Conservation (phyloP, 2,888 invertebrate species). For the Cheilosia impressa region DNA sequence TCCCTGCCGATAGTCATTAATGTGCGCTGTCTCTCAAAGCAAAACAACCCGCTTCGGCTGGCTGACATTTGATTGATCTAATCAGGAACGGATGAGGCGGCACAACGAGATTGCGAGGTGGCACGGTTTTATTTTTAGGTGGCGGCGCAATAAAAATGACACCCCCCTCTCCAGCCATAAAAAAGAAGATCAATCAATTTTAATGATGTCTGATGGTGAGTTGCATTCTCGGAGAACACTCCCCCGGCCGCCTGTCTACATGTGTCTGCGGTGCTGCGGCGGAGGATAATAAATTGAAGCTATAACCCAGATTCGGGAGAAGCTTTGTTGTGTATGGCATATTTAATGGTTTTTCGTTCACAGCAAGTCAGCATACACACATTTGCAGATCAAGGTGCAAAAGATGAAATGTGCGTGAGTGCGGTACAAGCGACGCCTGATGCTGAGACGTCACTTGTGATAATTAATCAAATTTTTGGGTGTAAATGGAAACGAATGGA, state of each 20-base stretch:
- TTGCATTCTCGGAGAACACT: slow-evolving; percentile 1
- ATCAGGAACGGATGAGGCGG: slow-evolving; percentile 40
- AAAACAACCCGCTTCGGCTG: slow-evolving; percentile 24
- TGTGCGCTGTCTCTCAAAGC: slow-evolving; percentile 34
- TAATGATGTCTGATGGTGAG: slow-evolving; percentile 67
- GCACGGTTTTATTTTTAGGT: slow-evolving; percentile 16
- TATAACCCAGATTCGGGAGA: slow-evolving; percentile 25
- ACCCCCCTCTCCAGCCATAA: slow-evolving; percentile 11
- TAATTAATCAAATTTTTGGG: slow-evolving; percentile 52
- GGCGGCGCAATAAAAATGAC: slow-evolving; percentile 54
- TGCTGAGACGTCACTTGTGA: slow-evolving; percentile 44
- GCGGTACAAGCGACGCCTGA: slow-evolving; percentile 18
- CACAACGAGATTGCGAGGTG: slow-evolving; percentile 1
- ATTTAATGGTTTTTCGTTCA: slow-evolving; percentile 40
- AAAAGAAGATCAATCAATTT: slow-evolving; percentile 71
- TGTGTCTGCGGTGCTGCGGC: background rate
- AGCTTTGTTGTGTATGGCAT: slow-evolving; percentile 43
- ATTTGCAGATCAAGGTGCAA: slow-evolving; percentile 51
- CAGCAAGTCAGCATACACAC: slow-evolving; percentile 25
- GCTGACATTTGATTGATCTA: slow-evolving; percentile 69
- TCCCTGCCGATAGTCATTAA: slow-evolving; percentile 40
- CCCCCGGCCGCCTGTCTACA: background rate
- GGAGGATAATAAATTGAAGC: slow-evolving; percentile 50
- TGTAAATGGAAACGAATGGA: slow-evolving; percentile 34
- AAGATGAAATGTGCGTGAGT: slow-evolving; percentile 14